Percentiles rank a stretch among this genome's conserved stretches.
phyloP scores from a whole-genome alignment of 2,797 vertebrate species.

The Peromyscus aztecus region DNA sequence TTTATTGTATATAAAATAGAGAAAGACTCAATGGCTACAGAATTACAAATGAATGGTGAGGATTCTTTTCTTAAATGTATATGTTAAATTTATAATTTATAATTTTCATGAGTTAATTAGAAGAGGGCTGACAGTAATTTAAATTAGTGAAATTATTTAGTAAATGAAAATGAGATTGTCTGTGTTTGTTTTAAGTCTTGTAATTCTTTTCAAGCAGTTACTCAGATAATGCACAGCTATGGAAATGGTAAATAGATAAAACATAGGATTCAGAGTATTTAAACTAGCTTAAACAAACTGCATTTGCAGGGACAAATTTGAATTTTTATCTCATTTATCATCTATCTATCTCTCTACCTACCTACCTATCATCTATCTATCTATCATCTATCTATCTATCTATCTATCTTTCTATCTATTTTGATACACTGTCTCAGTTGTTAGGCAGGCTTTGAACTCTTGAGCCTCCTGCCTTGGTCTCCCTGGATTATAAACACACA shows the following conservation, averaged over 20 bases:
- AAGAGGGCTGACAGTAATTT: neutral
- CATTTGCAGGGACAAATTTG: neutral
- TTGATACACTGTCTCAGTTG: neutral
- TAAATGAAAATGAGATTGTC: neutral
- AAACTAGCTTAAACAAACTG: neutral
- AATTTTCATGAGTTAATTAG: neutral
- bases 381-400: too few relatives aligned
- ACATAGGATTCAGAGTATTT: neutral
- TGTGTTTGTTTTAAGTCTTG: neutral
- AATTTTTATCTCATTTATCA: neutral
- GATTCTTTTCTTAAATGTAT: neutral
- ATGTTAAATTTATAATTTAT: neutral
- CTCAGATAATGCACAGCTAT: neutral
- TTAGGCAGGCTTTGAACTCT: neutral
- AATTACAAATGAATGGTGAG: neutral
- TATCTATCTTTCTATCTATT: neutral
- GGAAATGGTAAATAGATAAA: neutral
- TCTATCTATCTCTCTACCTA: too few relatives aligned
- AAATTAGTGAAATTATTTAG: neutral
- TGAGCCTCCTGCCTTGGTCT: neutral
- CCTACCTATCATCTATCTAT: too few relatives aligned
- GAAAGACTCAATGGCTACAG: neutral
- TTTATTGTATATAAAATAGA: neutral
- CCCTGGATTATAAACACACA: neutral
- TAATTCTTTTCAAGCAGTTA: neutral